These are phyloP conservation scores for Tetragnatha montana DNA, from an alignment of 2,888 invertebrate genomes.

Conservation along the genomic window DNA sequence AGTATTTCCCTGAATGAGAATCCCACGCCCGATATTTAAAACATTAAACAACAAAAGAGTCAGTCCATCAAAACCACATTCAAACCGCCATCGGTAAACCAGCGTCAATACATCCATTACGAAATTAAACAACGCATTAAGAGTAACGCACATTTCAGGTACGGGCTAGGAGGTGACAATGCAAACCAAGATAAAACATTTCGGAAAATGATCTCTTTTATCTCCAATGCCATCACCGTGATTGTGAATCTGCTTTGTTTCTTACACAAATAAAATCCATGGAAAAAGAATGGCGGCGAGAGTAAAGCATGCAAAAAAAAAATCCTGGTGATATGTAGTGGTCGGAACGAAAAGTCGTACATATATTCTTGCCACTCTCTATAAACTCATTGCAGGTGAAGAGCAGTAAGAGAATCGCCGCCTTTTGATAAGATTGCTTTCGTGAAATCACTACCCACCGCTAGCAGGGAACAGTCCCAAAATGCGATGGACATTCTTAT, in stretches of 20 bases:
- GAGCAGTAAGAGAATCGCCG: conserved; percentile 29
- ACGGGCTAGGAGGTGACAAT: conserved; percentile 18
- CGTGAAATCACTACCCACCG: conserved; percentile 42
- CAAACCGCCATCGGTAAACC: not conserved
- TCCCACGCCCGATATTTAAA: too few relatives aligned
- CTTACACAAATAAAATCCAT: conserved; percentile 47
- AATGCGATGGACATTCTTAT: conserved; percentile 6
- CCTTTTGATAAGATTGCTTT: conserved; percentile 65
- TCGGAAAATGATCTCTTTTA: conserved; percentile 61
- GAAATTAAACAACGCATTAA: conserved; percentile 48
- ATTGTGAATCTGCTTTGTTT: conserved; percentile 66
- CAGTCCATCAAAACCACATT: too few relatives aligned
- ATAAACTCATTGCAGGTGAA: conserved; percentile 55
- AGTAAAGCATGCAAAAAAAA: conserved; percentile 58
- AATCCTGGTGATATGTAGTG: conserved; percentile 51
- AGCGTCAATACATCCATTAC: conserved; percentile 45
- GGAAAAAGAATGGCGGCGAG: conserved; percentile 29
- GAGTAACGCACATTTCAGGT: not conserved
- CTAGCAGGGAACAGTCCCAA: conserved; percentile 25
- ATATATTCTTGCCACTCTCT: conserved; percentile 59
- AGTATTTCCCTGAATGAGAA: too few relatives aligned
- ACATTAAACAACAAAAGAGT: too few relatives aligned
- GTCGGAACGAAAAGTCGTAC: conserved; percentile 48
- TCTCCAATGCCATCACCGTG: conserved; percentile 50
- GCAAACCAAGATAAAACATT: conserved; percentile 46